phyloP scores from a whole-genome alignment of 2,113 vertebrate genomes.

The Lepus europaeus region DNA sequence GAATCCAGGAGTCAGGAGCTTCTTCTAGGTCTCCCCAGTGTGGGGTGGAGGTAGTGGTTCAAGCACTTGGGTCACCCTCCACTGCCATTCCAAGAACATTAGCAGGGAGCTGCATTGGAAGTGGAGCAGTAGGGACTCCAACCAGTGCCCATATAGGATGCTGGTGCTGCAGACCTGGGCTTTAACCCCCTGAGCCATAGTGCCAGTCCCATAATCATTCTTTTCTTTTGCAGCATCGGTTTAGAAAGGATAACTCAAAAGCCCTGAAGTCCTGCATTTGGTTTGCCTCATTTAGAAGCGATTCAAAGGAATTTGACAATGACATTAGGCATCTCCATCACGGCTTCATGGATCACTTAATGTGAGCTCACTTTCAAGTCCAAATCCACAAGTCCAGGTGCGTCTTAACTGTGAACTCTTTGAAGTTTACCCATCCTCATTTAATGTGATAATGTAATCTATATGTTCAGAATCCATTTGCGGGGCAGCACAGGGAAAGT shows the following conservation, averaged over 20 bases:
- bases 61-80: too few species aligned
- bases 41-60: too few species aligned
- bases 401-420: conserved; percentile 50
- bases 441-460: conserved; percentile 70
- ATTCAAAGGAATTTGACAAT: conserved; percentile 43
- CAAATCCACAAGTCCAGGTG: conserved; percentile 51
- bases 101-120: too few species aligned
- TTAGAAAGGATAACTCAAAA: conserved; percentile 4
- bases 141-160: too few species aligned
- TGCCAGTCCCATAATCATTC: neutral
- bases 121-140: too few species aligned
- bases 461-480: conserved; percentile 64
- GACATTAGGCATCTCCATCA: conserved; percentile 39
- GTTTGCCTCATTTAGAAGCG: conserved; percentile 65
- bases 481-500: conserved; percentile 50
- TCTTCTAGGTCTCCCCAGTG: too few species aligned
- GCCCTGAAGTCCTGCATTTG: conserved; percentile 35
- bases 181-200: too few species aligned
- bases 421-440: conserved; percentile 63
- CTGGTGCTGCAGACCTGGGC: too few species aligned
- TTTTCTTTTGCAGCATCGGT: neutral
- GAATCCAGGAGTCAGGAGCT: too few species aligned
- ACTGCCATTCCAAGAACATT: too few species aligned
- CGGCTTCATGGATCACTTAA: conserved; percentile 37
- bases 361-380: conserved; percentile 70